Conservation (phyloP, 2,113 vertebrate genomes). For the Capreolus pygargus region DNA sequence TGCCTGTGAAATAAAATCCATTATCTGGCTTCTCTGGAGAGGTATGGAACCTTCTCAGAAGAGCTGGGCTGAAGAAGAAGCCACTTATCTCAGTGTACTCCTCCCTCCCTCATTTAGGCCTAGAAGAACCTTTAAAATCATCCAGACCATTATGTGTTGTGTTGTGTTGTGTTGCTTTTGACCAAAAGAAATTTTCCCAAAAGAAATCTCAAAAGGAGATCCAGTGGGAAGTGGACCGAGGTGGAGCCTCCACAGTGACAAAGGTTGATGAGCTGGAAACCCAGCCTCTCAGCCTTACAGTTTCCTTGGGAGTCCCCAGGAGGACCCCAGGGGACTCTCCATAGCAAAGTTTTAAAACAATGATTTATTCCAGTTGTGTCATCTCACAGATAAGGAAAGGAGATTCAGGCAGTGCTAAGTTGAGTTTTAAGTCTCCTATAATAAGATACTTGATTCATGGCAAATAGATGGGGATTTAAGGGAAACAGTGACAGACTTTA, state of each 20-base stretch:
- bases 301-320: too few relatives aligned
- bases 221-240: background rate
- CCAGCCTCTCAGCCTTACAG: too few relatives aligned
- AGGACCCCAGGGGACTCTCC: rapidly evolving
- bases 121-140: background rate
- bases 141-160: background rate
- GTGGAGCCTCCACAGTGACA: background rate
- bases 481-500: background rate
- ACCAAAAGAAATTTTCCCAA: background rate
- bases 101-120: background rate
- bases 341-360: background rate
- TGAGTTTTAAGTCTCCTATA: background rate
- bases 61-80: conserved; percentile 11
- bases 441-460: background rate
- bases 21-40: background rate
- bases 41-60: background rate
- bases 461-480: background rate
- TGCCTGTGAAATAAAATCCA: conserved; percentile 24
- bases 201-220: background rate
- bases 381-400: background rate
- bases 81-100: background rate
- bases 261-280: background rate
- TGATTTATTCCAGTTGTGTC: background rate
- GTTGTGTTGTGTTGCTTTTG: background rate
- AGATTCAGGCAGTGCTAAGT: background rate